Conservation (phyloP, 2,797 vertebrate species). For the Mus caroli region DNA sequence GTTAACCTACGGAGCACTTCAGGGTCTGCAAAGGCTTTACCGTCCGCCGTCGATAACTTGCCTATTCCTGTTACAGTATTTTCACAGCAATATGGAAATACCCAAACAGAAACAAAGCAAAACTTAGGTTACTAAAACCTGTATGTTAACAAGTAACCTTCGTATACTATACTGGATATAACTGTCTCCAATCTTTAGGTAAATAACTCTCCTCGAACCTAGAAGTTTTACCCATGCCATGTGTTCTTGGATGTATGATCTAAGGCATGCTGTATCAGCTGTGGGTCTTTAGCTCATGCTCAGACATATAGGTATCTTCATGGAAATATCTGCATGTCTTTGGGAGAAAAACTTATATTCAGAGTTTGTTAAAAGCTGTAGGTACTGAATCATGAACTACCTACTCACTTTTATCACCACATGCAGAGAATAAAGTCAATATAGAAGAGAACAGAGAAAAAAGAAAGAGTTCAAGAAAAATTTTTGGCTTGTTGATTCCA, state of each 20-base stretch:
- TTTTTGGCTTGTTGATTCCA: conserved; percentile 38
- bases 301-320: neutral
- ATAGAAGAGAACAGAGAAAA: conserved; percentile 41
- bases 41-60: conserved; percentile 92
- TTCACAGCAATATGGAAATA: conserved; percentile 69
- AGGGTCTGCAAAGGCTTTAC: conserved; percentile 92
- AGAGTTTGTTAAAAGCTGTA: conserved; percentile 59
- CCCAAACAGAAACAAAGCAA: conserved; percentile 78
- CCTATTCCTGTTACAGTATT: conserved; percentile 89
- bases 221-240: conserved; percentile 22
- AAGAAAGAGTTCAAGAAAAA: conserved; percentile 23
- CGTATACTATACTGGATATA: neutral
- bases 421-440: conserved; percentile 65
- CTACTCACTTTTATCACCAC: conserved; percentile 43
- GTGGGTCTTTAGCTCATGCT: neutral
- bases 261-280: neutral
- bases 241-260: neutral
- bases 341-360: conserved; percentile 50
- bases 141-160: neutral
- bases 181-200: neutral
- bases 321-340: neutral
- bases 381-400: conserved; percentile 34
- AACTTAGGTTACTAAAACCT: conserved; percentile 73
- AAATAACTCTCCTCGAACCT: conserved; percentile 40
- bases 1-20: conserved; percentile 92